phyloP scores from a whole-genome alignment of 2,888 invertebrate genomes.

The Aphrophora alni region DNA sequence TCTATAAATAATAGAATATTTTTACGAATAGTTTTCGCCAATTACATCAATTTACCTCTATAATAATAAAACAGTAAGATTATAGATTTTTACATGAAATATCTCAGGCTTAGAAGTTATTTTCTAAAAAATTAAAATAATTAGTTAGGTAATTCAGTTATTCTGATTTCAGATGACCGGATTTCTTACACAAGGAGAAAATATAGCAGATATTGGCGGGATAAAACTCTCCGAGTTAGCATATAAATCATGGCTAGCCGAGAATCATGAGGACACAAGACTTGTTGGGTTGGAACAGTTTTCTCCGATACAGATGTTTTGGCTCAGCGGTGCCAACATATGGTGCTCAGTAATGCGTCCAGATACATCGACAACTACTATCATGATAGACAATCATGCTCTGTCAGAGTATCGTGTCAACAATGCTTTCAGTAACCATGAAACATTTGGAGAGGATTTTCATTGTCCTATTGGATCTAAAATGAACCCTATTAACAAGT shows the following conservation, averaged over 20 bases:
- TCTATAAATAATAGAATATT: no score
- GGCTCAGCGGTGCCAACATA: conserved; percentile 82
- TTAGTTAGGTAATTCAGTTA: no score
- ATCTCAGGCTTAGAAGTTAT: no score
- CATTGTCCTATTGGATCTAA: conserved; percentile 61
- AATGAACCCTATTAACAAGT: background rate
- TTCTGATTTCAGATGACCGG: background rate
- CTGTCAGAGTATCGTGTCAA: conserved; percentile 62
- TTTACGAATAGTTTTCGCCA: no score
- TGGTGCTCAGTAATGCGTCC: conserved; percentile 70
- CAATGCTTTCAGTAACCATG: conserved; percentile 66
- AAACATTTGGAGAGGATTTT: conserved; percentile 66
- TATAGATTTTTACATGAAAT: no score
- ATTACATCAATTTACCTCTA: no score
- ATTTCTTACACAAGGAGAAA: conserved; percentile 74
- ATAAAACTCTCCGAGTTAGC: conserved; percentile 88
- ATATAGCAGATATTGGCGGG: conserved; percentile 93
- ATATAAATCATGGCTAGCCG: conserved; percentile 74
- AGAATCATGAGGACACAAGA: conserved; percentile 67
- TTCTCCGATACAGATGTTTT: conserved; percentile 75
- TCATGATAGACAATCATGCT: conserved; percentile 54
- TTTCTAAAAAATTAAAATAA: no score
- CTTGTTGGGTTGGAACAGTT: conserved; percentile 70
- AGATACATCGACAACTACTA: background rate
- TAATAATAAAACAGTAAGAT: no score